phyloP scores from a whole-genome alignment of 2,113 vertebrate species.

The Apteryx mantelli region DNA sequence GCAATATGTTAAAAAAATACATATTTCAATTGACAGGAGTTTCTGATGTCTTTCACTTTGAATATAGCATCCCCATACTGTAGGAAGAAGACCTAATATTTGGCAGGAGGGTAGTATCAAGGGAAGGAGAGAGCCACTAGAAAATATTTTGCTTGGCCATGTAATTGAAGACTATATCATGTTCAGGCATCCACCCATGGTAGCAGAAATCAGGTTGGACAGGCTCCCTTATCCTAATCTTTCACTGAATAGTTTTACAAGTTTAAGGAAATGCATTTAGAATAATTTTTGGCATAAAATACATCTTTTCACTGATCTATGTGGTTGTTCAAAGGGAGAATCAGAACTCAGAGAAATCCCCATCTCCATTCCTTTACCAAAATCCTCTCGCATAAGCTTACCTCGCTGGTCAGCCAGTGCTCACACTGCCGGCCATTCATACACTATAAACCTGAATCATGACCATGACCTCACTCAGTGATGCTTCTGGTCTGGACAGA shows the following conservation, averaged over 20 bases:
- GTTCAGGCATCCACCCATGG: neutral
- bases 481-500: neutral
- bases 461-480: fast-evolving
- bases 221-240: neutral
- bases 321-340: neutral
- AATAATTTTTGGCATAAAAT: neutral
- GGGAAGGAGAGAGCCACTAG: neutral
- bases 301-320: neutral
- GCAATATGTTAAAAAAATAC: neutral
- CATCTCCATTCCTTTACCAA: neutral
- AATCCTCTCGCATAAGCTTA: neutral
- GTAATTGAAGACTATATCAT: neutral
- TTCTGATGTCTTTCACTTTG: neutral
- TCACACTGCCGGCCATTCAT: neutral
- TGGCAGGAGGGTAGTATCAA: neutral
- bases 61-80: fast-evolving
- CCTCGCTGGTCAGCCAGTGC: neutral
- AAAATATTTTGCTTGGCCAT: neutral
- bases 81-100: neutral
- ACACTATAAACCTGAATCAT: neutral
- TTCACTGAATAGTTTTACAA: neutral
- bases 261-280: neutral
- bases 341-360: neutral
- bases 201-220: neutral
- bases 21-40: neutral